These are phyloP conservation scores for Crenichthys baileyi DNA, from an alignment of 2,797 vertebrate genomes.

Conservation along the genomic window DNA sequence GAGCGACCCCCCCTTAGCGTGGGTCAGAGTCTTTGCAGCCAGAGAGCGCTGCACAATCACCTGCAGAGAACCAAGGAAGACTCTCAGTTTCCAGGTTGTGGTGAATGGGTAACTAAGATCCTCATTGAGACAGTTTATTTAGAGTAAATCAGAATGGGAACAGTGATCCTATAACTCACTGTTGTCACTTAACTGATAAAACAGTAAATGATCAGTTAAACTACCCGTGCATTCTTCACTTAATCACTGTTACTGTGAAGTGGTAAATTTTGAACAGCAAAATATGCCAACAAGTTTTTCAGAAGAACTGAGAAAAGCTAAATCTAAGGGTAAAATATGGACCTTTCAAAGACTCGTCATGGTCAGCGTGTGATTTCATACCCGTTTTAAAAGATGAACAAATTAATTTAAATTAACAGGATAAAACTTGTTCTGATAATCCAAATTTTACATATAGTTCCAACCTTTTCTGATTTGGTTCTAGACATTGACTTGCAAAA, in stretches of 20 bases:
- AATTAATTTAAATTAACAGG: too few relatives aligned
- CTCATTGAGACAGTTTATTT: background rate
- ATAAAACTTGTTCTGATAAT: too few relatives aligned
- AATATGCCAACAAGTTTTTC: conserved; percentile 25
- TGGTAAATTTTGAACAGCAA: conserved; percentile 17
- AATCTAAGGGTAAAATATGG: background rate
- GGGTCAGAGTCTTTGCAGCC: conserved; percentile 90
- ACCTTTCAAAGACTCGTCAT: too few relatives aligned
- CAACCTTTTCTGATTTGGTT: too few relatives aligned
- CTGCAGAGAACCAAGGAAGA: conserved; percentile 71
- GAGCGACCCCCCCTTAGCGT: conserved; percentile 95
- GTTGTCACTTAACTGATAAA: conserved; percentile 8
- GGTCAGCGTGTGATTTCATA: too few relatives aligned
- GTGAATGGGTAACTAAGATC: conserved; percentile 22
- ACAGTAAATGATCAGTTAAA: conserved; percentile 15
- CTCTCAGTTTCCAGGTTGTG: background rate
- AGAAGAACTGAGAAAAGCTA: background rate
- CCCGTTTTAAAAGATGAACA: too few relatives aligned
- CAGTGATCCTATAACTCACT: background rate
- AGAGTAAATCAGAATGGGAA: background rate
- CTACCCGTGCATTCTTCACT: background rate
- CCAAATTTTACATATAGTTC: too few relatives aligned
- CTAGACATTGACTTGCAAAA: too few relatives aligned
- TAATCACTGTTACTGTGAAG: background rate
- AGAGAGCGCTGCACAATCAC: conserved; percentile 96